Percentiles rank a stretch among this genome's conserved stretches.
Conservation (phyloP, 2,888 invertebrate genomes). For the Synergus gifuensis region DNA sequence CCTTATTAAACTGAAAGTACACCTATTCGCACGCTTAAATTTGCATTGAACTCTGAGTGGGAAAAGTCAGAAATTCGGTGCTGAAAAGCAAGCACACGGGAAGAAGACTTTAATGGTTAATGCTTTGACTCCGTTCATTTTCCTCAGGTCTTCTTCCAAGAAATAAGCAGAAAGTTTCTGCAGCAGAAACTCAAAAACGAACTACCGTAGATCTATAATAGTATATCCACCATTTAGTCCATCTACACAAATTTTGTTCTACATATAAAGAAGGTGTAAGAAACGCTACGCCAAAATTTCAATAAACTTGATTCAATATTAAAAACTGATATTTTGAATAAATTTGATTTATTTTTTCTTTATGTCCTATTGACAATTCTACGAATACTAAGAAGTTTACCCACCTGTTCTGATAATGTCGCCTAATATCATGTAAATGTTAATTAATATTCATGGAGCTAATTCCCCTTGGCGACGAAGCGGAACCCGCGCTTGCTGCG, state of each 20-base stretch:
- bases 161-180: constrained; percentile 5
- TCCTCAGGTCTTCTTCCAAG: constrained; percentile 5
- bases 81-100: constrained; percentile 30
- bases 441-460: constrained; percentile 76
- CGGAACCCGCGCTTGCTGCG: constrained; percentile 56
- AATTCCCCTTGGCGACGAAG: constrained; percentile 63
- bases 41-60: not conserved
- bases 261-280: no score
- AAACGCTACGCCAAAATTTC: no score
- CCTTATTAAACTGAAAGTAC: constrained; percentile 35
- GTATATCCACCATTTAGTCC: not conserved
- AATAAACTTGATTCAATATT: no score
- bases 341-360: no score
- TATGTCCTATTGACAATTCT: constrained; percentile 49
- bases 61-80: constrained; percentile 16
- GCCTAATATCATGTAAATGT: constrained; percentile 76
- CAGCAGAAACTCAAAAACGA: not conserved
- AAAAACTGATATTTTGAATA: no score
- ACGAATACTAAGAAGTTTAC: constrained; percentile 66
- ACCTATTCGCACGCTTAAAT: constrained; percentile 3
- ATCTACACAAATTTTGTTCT: not conserved
- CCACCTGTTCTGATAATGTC: constrained; percentile 74
- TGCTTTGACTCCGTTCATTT: constrained; percentile 19
- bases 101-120: constrained; percentile 32
- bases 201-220: not conserved